Base-by-base conservation (phyloP, 2,888 invertebrate species). In the Drosophila gaucha region DNA sequence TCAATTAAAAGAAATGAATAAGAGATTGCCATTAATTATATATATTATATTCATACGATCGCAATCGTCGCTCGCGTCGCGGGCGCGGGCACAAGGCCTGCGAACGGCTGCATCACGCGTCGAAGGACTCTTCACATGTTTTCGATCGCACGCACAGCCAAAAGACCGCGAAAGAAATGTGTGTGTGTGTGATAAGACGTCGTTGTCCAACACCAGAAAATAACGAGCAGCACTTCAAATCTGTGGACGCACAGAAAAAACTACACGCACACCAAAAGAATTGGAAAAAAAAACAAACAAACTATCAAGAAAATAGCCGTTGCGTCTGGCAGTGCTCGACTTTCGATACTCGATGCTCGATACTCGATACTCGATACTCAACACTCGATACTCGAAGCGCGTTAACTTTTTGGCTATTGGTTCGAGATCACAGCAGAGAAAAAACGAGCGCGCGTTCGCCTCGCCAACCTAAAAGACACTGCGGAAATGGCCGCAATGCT, bases 381-480 rank as follows among this genome's bases (percentile, higher is more conserved):
- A n/a, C 26, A 16, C 49, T 31, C 43, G 43, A 28, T 36, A 4
- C 28, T 28, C 50, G 36, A 16, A 31, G 33, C 30, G 57, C 63
- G 41, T 16, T 41, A 14, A 41, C 14, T 24, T 47, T 39, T 67
- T 50, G 38, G 51, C 38, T 22, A 31, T 66, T 54, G 51, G 51
- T 56, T 73, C 63, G 72, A 76, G 80, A 77, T 72, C 78, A 80
- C 69, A 80, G 72, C 64, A 59, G 66, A 46, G 31, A 18, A 80
- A 73, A 74, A 65, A 55, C 62, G 71, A 78, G 84, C 84, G 82
- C 89, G 86, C 84, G 84, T 86, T 83, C 89, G 85, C 87, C 78
- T 79, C 78, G 89, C 87, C 89, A 85, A 86, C 88, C 80, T 78
- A 89, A 89, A 80, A 84, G 89, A 89, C 85, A 90, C 90, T 90